Percentiles rank a stretch among this genome's conserved stretches.
phyloP scores from a whole-genome alignment of 2,113 vertebrate genomes.

The Montifringilla adamsi region DNA sequence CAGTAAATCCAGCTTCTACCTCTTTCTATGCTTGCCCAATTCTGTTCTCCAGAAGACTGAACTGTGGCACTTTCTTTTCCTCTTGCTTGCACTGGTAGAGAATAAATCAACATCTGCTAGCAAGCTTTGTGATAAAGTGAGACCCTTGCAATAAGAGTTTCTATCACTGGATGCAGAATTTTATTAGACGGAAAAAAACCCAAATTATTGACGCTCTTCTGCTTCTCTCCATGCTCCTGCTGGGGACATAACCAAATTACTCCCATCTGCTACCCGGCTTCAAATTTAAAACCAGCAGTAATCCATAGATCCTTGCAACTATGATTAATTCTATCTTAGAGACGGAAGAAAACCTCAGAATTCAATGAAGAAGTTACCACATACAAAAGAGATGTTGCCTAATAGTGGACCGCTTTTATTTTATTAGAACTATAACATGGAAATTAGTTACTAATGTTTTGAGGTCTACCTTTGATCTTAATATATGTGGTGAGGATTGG shows the following conservation, averaged over 20 bases:
- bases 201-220: not conserved
- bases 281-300: conserved; percentile 29
- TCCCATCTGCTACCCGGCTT: conserved; percentile 34
- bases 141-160: not conserved
- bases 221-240: not conserved
- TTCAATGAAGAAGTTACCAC: conserved; percentile 52
- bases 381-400: conserved; percentile 54
- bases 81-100: not conserved
- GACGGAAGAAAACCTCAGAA: conserved; percentile 40
- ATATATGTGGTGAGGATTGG: conserved; percentile 43
- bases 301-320: conserved; percentile 30
- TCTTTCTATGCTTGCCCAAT: not conserved
- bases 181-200: not conserved
- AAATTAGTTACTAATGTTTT: conserved; percentile 59
- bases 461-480: conserved; percentile 56
- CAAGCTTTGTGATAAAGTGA: not conserved
- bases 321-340: conserved; percentile 52
- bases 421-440: conserved; percentile 57
- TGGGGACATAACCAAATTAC: not conserved
- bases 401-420: not conserved
- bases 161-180: not conserved
- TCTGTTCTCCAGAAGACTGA: not conserved
- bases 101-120: not conserved
- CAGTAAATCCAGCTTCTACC: not conserved
- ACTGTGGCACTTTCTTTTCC: not conserved